A percentile compares a stretch with the other conserved stretches of the same genome.
These are phyloP conservation scores for Lordiphosa collinella DNA, from an alignment of 1,140 invertebrate species.

Conservation along the genomic window DNA sequence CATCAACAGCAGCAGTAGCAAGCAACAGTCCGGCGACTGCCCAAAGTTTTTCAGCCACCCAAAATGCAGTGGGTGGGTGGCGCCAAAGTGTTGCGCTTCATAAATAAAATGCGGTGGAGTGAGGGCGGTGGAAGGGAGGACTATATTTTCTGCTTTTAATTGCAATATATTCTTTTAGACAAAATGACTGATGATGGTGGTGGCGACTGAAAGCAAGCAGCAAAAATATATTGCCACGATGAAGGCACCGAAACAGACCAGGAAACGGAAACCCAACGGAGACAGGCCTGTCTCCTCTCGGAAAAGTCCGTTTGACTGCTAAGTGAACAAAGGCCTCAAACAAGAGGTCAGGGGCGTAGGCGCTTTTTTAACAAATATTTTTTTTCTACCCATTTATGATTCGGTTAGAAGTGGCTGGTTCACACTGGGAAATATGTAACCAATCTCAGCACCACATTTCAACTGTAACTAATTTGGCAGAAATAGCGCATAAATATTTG, in stretches of 20 bases:
- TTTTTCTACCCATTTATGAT: too few relatives aligned
- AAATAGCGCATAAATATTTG: too few relatives aligned
- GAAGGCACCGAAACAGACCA: constrained; percentile 14
- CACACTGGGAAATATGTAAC: too few relatives aligned
- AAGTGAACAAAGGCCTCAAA: constrained; percentile 57
- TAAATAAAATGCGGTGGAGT: constrained; percentile 46
- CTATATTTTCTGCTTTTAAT: constrained; percentile 78
- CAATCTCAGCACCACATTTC: too few relatives aligned
- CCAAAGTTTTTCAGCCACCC: constrained; percentile 30
- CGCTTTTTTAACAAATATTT: too few relatives aligned
- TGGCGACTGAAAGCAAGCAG: constrained; percentile 21
- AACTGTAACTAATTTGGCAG: too few relatives aligned
- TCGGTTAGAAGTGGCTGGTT: too few relatives aligned
- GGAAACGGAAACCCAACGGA: constrained; percentile 71
- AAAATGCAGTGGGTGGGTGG: constrained; percentile 56
- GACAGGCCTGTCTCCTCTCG: constrained; percentile 54
- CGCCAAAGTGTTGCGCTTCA: constrained; percentile 62
- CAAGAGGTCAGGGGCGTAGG: constrained; percentile 1
- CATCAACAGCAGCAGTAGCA: constrained; percentile 30
- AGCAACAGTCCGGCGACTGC: neutral
- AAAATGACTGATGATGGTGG: constrained; percentile 74
- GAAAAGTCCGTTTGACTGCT: constrained; percentile 67
- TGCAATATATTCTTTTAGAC: constrained; percentile 78
- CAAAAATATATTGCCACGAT: constrained; percentile 72
- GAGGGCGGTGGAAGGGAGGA: constrained; percentile 34